Conservation (phyloP, 1,140 invertebrate species). For the Sweltsa coloradensis region DNA sequence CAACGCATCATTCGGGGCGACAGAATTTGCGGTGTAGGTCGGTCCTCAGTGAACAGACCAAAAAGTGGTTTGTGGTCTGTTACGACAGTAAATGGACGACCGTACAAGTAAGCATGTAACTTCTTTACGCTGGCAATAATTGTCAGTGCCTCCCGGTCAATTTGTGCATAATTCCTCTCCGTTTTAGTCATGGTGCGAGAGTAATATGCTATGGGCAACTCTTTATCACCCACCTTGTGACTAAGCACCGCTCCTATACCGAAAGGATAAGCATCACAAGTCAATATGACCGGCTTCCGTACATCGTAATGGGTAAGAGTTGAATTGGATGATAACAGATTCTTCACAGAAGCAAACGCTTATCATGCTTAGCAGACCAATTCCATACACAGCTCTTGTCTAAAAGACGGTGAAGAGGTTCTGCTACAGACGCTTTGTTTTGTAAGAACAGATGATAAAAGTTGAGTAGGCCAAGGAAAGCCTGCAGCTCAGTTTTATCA, state of each 20-base stretch:
- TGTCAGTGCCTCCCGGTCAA: constrained; percentile 32
- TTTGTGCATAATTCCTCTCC: constrained; percentile 33
- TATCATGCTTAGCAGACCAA: not conserved
- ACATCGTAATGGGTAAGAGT: constrained; percentile 26
- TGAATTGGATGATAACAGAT: constrained; percentile 21
- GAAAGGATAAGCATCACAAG: constrained; percentile 33
- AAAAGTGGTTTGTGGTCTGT: constrained; percentile 35
- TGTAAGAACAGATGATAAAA: constrained; percentile 26
- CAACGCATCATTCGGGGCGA: not conserved
- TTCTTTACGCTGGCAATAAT: constrained; percentile 14
- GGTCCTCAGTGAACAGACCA: constrained; percentile 23
- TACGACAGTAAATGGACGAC: constrained; percentile 26
- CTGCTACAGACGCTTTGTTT: constrained; percentile 14
- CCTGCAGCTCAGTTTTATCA: constrained; percentile 24
- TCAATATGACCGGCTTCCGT: constrained; percentile 26
- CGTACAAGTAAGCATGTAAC: constrained; percentile 25
- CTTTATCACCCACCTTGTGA: constrained; percentile 28
- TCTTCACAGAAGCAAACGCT: not conserved
- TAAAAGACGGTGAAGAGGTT: constrained; percentile 10
- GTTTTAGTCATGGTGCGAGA: constrained; percentile 28
- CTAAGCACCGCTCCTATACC: constrained; percentile 34
- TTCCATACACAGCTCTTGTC: constrained; percentile 9
- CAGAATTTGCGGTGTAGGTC: not conserved
- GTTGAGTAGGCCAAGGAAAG: constrained; percentile 28
- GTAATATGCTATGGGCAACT: constrained; percentile 32